Base-by-base conservation (phyloP, 2,113 vertebrate genomes). In the Eleginops maclovinus region DNA sequence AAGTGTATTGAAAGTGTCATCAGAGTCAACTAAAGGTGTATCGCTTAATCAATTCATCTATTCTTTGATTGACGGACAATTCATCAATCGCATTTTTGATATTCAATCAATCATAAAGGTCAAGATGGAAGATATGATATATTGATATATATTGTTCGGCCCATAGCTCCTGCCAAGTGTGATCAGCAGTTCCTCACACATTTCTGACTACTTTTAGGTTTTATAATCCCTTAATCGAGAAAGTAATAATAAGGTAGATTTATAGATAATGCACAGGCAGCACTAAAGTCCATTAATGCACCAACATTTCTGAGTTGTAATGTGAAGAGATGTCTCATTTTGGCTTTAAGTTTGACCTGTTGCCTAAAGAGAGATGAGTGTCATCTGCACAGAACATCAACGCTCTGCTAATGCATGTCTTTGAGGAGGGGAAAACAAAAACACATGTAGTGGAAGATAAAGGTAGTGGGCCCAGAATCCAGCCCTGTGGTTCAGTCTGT, bases 301-400 rank as follows among this genome's bases (percentile, higher is more conserved):
- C 49, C 19, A 2, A 51, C 4, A n/a, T 2, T 50, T n/a, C n/a
- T 11, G 50, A 21, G 9, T 51, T 21, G 19, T 12, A 22, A 21
- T 53, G 50, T 22, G 21, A 4, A 21, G 50, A 53, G 21, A 22
- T 53, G 0, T 50, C n/a, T n/a, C n/a, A n/a, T n/a, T n/a, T n/a
- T n/a, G n/a, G n/a, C n/a, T n/a, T n/a, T n/a, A n/a, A n/a, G 2
- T 13, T 10, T 55, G 9, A 46, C n/a, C n/a, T 43, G 14, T 54
- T n/a, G 19, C 0, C 9, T 17, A 51, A n/a, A 54, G 14, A 40
- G 19, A 65, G 41, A 14, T 24, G 24, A 73, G 22, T 44, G 31
- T 63, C 36, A 73, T 63, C 47, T 63, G 11, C 56, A 61, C 22
- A 40, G 21, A 26, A 19, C 44, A 58, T 47, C 16, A 46, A 14